These are phyloP conservation scores for Pollenia labialis DNA, from an alignment of 2,888 invertebrate species.

Conservation along the genomic window DNA sequence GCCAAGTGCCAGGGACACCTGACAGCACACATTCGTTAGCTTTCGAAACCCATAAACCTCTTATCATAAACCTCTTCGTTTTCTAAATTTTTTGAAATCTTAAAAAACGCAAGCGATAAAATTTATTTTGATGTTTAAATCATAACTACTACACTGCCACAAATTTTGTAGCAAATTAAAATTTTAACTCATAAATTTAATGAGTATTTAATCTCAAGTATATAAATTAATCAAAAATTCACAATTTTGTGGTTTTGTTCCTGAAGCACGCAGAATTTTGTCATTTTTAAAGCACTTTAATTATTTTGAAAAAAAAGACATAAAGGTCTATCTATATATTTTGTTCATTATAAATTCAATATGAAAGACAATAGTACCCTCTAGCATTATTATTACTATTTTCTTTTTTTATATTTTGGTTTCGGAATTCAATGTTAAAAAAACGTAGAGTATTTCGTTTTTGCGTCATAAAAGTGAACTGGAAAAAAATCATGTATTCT, in stretches of 20 bases:
- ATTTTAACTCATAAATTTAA: conserved; percentile 28
- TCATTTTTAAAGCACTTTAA: conserved; percentile 36
- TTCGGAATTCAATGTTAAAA: conserved; percentile 37
- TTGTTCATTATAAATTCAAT: conserved; percentile 51
- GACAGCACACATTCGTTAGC: too few relatives aligned
- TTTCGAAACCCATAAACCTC: too few relatives aligned
- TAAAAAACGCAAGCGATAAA: too few relatives aligned
- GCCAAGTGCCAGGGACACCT: too few relatives aligned
- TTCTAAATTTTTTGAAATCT: too few relatives aligned
- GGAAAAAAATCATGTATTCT: conserved; percentile 80
- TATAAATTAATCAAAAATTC: conserved; percentile 46
- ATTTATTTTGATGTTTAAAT: too few relatives aligned
- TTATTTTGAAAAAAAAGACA: conserved; percentile 17
- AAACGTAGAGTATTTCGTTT: conserved; percentile 48
- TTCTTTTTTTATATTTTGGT: background rate
- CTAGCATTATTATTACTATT: conserved; percentile 2
- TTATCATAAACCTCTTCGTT: too few relatives aligned
- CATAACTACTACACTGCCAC: background rate
- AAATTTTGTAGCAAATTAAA: conserved; percentile 29
- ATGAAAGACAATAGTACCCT: conserved; percentile 56
- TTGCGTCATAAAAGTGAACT: conserved; percentile 68
- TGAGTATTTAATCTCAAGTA: conserved; percentile 22
- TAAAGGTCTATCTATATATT: conserved; percentile 22
- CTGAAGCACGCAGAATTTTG: conserved; percentile 19
- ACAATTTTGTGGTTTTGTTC: background rate